A percentile compares a stretch with the other conserved stretches of the same genome.
Evolutionary conservation across 2,797 vertebrate species (phyloP).

Genomic region (Enteromius afrohamiltoni): DNA sequence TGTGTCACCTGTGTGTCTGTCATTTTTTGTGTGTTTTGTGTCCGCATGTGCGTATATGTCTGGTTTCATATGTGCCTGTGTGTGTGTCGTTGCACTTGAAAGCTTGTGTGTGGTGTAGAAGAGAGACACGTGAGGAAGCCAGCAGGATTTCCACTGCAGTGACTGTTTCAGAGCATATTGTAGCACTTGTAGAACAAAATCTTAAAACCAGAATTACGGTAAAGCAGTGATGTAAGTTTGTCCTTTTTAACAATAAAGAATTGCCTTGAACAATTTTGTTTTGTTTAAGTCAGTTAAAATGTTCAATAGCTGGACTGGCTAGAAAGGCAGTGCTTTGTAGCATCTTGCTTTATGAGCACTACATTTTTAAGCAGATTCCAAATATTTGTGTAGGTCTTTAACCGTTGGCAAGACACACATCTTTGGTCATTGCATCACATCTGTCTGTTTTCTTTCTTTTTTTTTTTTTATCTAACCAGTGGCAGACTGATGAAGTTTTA

Average conservation of each 20-base stretch:
- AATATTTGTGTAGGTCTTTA: background rate
- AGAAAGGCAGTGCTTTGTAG: background rate
- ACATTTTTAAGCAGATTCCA: background rate
- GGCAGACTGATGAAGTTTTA: background rate
- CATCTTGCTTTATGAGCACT: background rate
- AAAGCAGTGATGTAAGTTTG: background rate
- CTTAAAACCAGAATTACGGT: too few species aligned
- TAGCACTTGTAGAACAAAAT: background rate
- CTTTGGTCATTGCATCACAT: background rate
- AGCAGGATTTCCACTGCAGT: conserved; percentile 22
- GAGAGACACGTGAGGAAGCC: background rate
- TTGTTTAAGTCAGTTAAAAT: background rate
- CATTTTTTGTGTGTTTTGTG: conserved; percentile 18
- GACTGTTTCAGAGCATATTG: background rate
- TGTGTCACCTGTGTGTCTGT: conserved; percentile 49
- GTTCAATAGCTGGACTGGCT: background rate
- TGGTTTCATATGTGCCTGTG: conserved; percentile 45
- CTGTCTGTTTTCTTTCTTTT: background rate
- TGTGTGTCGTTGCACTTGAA: conserved; percentile 18
- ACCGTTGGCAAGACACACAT: background rate
- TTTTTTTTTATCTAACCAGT: background rate
- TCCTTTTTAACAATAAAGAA: background rate
- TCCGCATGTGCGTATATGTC: conserved; percentile 6
- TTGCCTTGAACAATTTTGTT: background rate
- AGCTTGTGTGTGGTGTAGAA: conserved; percentile 12